phyloP scores from a whole-genome alignment of 2,113 vertebrate species.

The Drymodes brunneopygia region DNA sequence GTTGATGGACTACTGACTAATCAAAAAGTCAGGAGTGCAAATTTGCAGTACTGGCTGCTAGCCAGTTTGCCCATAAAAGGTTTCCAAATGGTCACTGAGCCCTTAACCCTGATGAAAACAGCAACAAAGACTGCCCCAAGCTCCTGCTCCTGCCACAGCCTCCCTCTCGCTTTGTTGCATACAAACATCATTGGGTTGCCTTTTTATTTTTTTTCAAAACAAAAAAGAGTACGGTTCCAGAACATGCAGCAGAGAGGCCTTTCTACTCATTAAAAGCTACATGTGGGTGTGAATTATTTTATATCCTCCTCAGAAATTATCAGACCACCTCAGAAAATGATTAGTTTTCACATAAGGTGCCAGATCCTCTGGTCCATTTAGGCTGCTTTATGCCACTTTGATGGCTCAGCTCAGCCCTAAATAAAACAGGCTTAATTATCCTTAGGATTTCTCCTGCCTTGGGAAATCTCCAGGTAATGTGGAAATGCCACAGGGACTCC shows the following conservation, averaged over 20 bases:
- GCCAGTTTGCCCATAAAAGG: slow-evolving; percentile 67
- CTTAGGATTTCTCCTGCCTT: slow-evolving; percentile 64
- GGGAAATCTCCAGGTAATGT: slow-evolving; percentile 68
- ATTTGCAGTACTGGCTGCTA: slow-evolving; percentile 57
- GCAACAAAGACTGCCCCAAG: slow-evolving; percentile 45
- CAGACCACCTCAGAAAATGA: slow-evolving; percentile 49
- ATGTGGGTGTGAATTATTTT: slow-evolving; percentile 51
- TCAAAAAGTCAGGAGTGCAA: slow-evolving; percentile 65
- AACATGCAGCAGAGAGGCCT: neutral
- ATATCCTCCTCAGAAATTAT: slow-evolving; percentile 52
- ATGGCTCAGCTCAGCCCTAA: slow-evolving; percentile 63
- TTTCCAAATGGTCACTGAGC: slow-evolving; percentile 55
- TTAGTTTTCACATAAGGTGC: slow-evolving; percentile 53
- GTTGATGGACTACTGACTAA: slow-evolving; percentile 69
- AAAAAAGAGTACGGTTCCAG: neutral
- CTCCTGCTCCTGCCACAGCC: neutral
- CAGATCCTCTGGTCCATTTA: slow-evolving; percentile 62
- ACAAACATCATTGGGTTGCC: neutral
- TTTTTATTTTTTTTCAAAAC: neutral
- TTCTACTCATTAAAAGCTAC: slow-evolving; percentile 39
- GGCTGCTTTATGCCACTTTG: slow-evolving; percentile 60
- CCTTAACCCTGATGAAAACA: slow-evolving; percentile 59
- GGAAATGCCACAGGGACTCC: slow-evolving; percentile 57
- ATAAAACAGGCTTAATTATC: slow-evolving; percentile 67
- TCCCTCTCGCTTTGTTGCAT: neutral